Evolutionary conservation across 2,797 vertebrate genomes (phyloP).

Genomic region (Tamandua tetradactyla): DNA sequence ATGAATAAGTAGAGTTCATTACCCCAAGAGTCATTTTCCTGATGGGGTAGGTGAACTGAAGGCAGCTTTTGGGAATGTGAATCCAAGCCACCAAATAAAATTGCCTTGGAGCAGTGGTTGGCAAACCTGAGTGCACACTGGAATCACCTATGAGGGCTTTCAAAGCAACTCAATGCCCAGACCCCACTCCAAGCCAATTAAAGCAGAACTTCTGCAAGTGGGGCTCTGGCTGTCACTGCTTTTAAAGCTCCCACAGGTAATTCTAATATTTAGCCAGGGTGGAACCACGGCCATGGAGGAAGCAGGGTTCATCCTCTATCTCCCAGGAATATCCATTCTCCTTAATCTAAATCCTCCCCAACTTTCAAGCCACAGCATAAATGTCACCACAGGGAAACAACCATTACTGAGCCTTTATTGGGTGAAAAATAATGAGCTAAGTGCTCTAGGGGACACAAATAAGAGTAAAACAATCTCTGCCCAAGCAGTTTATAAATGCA

Average conservation of each 20-base stretch:
- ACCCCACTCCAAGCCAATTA: background rate
- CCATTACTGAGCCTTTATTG: background rate
- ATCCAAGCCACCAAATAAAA: background rate
- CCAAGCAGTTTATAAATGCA: background rate
- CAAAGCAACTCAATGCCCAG: background rate
- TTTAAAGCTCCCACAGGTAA: background rate
- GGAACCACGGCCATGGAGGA: background rate
- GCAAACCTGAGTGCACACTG: background rate
- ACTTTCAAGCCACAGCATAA: background rate
- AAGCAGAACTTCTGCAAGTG: background rate
- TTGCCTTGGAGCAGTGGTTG: background rate
- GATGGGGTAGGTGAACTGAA: background rate
- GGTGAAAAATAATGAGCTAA: background rate
- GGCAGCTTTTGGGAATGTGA: background rate
- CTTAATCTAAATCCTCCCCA: background rate
- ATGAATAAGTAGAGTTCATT: background rate
- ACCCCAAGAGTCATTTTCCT: background rate
- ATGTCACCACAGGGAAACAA: background rate
- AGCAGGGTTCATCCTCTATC: background rate
- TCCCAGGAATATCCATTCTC: background rate
- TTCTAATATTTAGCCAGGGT: background rate
- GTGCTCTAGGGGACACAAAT: background rate
- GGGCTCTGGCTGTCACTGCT: background rate
- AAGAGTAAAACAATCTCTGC: background rate
- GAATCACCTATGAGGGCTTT: background rate